These are phyloP conservation scores for Nerophis ophidion DNA, from an alignment of 2,113 vertebrate genomes.

Conservation along the genomic window DNA sequence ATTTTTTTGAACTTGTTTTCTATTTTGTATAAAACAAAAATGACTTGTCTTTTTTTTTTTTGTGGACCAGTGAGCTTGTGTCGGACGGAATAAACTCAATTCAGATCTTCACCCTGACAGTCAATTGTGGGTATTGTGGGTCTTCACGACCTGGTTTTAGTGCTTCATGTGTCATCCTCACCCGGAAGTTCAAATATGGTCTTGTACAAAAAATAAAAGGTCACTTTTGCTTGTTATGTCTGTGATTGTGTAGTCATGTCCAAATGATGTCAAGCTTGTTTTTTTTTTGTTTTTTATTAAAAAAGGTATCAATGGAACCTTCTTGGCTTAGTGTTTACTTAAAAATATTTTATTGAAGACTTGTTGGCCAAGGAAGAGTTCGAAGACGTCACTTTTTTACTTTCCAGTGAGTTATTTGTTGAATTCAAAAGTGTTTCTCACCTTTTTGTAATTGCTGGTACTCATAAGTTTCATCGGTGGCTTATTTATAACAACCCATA, in stretches of 20 bases:
- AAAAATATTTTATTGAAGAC: no score
- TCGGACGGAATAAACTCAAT: slow-evolving; percentile 26
- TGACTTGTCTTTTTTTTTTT: slow-evolving; percentile 1
- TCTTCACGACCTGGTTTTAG: slow-evolving; percentile 9
- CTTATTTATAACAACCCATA: no score
- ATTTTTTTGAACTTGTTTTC: slow-evolving; percentile 28
- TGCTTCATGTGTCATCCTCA: slow-evolving; percentile 26
- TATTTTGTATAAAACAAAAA: background rate
- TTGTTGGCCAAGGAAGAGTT: no score
- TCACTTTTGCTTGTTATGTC: slow-evolving; percentile 19
- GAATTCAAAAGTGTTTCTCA: no score
- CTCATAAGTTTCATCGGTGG: no score
- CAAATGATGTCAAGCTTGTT: background rate
- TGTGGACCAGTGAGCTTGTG: slow-evolving; percentile 28
- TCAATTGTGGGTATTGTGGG: background rate
- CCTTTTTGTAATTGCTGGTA: no score
- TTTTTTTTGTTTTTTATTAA: slow-evolving; percentile 6
- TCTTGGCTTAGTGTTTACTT: slow-evolving; percentile 18
- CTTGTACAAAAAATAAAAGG: slow-evolving; percentile 32
- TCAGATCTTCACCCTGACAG: slow-evolving; percentile 11
- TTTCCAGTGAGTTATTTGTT: no score
- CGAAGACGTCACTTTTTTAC: no score
- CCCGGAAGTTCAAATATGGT: slow-evolving; percentile 9
- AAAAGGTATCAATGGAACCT: background rate
- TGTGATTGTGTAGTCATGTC: slow-evolving; percentile 13